These are phyloP conservation scores for Hemibagrus wyckioides DNA, from an alignment of 2,113 vertebrate species.

Conservation along the genomic window DNA sequence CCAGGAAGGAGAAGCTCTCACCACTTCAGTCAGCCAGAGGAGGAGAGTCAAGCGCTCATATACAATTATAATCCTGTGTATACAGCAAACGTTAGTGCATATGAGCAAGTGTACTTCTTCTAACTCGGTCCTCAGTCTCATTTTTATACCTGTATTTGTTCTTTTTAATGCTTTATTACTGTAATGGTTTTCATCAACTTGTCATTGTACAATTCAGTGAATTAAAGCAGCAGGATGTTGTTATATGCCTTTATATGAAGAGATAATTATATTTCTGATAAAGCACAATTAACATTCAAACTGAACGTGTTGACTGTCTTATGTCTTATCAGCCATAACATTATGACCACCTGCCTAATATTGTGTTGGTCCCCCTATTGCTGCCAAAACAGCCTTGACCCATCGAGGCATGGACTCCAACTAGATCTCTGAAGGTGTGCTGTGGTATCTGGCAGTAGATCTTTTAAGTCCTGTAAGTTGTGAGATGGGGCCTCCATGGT, in stretches of 20 bases:
- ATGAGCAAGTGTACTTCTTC: constrained; percentile 46
- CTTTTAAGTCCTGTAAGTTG: no score
- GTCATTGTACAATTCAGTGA: background rate
- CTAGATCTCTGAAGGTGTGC: no score
- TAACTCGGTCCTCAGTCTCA: constrained; percentile 1
- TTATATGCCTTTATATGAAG: background rate
- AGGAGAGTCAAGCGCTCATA: constrained; percentile 71
- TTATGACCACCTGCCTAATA: no score
- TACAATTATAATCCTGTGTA: constrained; percentile 73
- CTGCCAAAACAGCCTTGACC: no score
- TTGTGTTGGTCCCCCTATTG: no score
- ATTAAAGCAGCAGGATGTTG: background rate
- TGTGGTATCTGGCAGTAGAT: no score
- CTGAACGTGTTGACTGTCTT: background rate
- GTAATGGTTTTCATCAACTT: background rate
- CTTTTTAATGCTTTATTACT: background rate
- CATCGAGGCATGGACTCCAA: no score
- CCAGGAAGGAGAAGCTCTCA: constrained; percentile 74
- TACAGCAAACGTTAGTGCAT: constrained; percentile 52
- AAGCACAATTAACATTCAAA: background rate
- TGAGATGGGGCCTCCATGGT: no score
- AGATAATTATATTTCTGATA: background rate
- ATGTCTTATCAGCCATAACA: background rate
- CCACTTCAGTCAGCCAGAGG: constrained; percentile 63
- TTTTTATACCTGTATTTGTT: background rate